A percentile compares a stretch with the other conserved stretches of the same genome.
These are phyloP conservation scores for Bagarius yarrelli DNA, from an alignment of 2,113 vertebrate genomes.

Conservation along the genomic window DNA sequence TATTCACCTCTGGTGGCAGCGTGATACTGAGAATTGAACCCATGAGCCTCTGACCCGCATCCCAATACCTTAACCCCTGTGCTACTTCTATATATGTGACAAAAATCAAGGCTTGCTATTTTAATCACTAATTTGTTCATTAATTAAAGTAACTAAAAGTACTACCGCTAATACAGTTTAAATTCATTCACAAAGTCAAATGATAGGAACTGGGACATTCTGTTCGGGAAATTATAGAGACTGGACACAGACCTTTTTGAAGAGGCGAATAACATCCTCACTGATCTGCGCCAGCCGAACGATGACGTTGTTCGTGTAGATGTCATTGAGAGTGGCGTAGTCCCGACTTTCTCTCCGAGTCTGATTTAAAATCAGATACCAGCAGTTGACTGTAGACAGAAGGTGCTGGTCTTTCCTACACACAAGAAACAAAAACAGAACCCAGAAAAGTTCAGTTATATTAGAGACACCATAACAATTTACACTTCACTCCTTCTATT, in stretches of 20 bases:
- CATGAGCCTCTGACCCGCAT: no score
- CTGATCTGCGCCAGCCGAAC: slow-evolving; percentile 94
- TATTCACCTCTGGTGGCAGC: no score
- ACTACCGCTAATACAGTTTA: no score
- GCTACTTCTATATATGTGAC: no score
- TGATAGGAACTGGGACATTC: no score
- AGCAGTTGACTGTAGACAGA: slow-evolving; percentile 94
- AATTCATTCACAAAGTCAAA: no score
- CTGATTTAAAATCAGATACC: slow-evolving; percentile 96
- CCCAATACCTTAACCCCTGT: no score
- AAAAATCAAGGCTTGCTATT: no score
- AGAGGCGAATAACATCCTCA: slow-evolving; percentile 97
- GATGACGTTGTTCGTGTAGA: slow-evolving; percentile 98
- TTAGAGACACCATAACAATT: background rate
- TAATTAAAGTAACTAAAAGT: no score
- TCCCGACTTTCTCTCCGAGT: slow-evolving; percentile 93
- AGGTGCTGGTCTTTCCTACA: slow-evolving; percentile 95
- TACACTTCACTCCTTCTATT: background rate
- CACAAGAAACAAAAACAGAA: slow-evolving; percentile 44
- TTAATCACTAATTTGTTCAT: no score
- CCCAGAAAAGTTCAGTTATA: background rate
- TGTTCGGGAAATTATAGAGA: no score
- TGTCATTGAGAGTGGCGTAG: slow-evolving; percentile 93
- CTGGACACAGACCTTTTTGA: slow-evolving; percentile 86
- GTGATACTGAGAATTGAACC: no score